Percentiles rank a stretch among this genome's conserved stretches.
These are phyloP conservation scores for Synanthedon andrenaeformis DNA, from an alignment of 2,888 invertebrate species.

Conservation along the genomic window DNA sequence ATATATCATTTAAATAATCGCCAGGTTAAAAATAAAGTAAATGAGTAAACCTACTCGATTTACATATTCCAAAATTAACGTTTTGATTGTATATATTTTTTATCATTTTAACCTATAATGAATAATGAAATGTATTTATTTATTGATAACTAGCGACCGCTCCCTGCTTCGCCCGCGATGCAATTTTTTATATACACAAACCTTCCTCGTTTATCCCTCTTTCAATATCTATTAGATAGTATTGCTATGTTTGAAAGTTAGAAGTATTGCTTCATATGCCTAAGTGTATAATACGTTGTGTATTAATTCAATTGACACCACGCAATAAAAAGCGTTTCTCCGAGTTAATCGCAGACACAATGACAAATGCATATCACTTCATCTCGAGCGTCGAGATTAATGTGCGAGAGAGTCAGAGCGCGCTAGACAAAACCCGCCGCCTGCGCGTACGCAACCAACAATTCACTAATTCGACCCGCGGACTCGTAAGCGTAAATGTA, in stretches of 20 bases:
- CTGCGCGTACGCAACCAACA: conserved; percentile 46
- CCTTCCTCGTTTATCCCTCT: too few relatives aligned
- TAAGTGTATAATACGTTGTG: conserved; percentile 15
- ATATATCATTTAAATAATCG: too few relatives aligned
- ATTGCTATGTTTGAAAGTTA: not conserved
- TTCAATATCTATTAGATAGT: too few relatives aligned
- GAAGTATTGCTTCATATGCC: conserved; percentile 24
- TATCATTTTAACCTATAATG: too few relatives aligned
- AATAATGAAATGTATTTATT: too few relatives aligned
- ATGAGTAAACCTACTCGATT: too few relatives aligned
- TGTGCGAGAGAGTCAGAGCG: conserved; percentile 47
- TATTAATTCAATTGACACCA: conserved; percentile 61
- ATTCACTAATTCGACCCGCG: conserved; percentile 50
- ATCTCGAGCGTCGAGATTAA: conserved; percentile 61
- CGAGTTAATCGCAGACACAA: conserved; percentile 58
- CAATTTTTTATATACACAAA: too few relatives aligned
- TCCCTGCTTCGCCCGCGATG: too few relatives aligned
- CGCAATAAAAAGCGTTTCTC: conserved; percentile 58
- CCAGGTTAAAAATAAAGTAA: too few relatives aligned
- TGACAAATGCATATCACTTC: conserved; percentile 68
- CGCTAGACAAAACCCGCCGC: conserved; percentile 61
- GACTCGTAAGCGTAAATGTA: conserved; percentile 37
- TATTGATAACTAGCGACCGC: too few relatives aligned
- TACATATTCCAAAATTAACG: too few relatives aligned
- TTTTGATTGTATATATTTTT: too few relatives aligned